A percentile compares a stretch with the other conserved stretches of the same genome.
Conservation (phyloP, 2,888 invertebrate species). For the Drosophila eohydei region DNA sequence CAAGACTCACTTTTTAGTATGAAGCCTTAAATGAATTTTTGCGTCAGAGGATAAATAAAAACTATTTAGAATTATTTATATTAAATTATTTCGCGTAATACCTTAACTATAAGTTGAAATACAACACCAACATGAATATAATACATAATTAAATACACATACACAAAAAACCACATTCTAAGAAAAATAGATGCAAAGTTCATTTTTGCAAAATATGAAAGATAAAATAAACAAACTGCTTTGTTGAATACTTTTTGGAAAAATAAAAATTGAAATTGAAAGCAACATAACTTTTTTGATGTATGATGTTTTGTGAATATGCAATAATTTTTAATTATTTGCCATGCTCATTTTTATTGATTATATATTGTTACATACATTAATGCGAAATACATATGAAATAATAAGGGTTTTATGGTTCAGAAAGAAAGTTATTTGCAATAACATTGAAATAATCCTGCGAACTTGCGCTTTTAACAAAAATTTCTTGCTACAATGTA, state of each 20-base stretch:
- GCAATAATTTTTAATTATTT: conserved; percentile 2
- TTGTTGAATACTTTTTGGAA: conserved; percentile 72
- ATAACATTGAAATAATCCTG: conserved; percentile 53
- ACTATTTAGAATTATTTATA: conserved; percentile 58
- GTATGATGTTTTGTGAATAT: background rate
- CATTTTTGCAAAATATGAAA: conserved; percentile 29
- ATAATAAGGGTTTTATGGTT: conserved; percentile 18
- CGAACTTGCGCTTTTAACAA: conserved; percentile 36
- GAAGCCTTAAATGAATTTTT: conserved; percentile 52
- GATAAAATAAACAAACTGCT: conserved; percentile 54
- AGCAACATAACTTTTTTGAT: conserved; percentile 13
- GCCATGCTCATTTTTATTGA: conserved; percentile 58
- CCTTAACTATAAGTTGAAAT: conserved; percentile 36
- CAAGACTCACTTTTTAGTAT: conserved; percentile 61
- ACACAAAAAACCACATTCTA: conserved; percentile 32
- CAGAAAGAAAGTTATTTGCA: conserved; percentile 59
- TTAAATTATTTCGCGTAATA: conserved; percentile 57
- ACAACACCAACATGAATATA: conserved; percentile 36
- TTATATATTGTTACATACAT: conserved; percentile 40
- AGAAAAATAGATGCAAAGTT: conserved; percentile 24
- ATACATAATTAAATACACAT: conserved; percentile 8
- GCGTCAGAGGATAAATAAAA: conserved; percentile 25
- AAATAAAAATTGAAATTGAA: conserved; percentile 60
- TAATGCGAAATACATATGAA: conserved; percentile 48
- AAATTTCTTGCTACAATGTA: conserved; percentile 29